Conservation (phyloP, 1,140 invertebrate species). For the Drosophila navojoa region DNA sequence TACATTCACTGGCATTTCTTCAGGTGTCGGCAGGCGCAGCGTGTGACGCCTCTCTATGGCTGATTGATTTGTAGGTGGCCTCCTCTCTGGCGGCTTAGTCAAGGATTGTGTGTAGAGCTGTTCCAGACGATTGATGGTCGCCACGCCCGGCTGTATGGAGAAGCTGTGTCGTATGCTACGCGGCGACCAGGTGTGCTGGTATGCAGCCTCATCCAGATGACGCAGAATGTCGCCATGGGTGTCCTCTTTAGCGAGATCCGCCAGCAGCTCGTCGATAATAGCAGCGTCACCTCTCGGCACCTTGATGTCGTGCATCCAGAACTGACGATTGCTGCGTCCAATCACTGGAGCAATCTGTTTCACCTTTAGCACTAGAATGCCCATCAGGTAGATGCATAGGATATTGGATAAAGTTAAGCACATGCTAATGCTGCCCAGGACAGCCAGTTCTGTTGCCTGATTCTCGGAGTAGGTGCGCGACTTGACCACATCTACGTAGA, state of each 20-base stretch:
- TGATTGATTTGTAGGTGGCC: not conserved
- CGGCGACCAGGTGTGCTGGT: slow-evolving; percentile 81
- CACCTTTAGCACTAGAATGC: slow-evolving; percentile 89
- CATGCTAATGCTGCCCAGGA: slow-evolving; percentile 88
- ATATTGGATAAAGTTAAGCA: slow-evolving; percentile 90
- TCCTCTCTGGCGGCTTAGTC: slow-evolving; percentile 6
- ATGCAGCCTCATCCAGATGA: slow-evolving; percentile 56
- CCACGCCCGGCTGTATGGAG: slow-evolving; percentile 38
- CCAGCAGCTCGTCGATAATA: slow-evolving; percentile 72
- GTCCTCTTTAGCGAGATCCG: slow-evolving; percentile 63
- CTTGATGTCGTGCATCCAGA: slow-evolving; percentile 89
- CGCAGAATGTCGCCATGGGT: slow-evolving; percentile 60
- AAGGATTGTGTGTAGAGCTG: slow-evolving; percentile 61
- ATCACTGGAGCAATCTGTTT: slow-evolving; percentile 90
- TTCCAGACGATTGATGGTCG: slow-evolving; percentile 71
- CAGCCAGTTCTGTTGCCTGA: slow-evolving; percentile 85
- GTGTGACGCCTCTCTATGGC: slow-evolving; percentile 22
- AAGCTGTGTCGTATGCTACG: slow-evolving; percentile 61
- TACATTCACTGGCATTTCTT: slow-evolving; percentile 39
- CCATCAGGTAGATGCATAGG: slow-evolving; percentile 88
- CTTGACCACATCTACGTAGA: slow-evolving; percentile 81
- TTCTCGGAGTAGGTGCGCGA: slow-evolving; percentile 85
- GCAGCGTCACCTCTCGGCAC: slow-evolving; percentile 84
- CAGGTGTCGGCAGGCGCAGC: slow-evolving; percentile 26
- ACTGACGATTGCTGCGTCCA: slow-evolving; percentile 84